phyloP scores from a whole-genome alignment of 2,888 invertebrate species.

The Euzophera pinguis region DNA sequence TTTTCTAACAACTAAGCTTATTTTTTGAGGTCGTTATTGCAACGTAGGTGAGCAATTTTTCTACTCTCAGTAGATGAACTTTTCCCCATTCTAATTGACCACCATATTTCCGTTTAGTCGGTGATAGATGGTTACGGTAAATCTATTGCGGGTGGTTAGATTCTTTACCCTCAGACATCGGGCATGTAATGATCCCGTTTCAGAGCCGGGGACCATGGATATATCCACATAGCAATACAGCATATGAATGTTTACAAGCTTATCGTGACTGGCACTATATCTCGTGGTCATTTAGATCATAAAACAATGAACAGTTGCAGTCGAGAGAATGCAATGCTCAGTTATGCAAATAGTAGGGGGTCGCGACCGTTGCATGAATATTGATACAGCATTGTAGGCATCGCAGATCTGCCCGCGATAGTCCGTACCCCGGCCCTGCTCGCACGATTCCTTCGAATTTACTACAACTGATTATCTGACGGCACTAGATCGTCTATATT shows the following conservation, averaged over 20 bases:
- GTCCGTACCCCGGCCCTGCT: conserved; percentile 56
- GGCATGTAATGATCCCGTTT: too few species aligned
- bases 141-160: too few species aligned
- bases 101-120: too few species aligned
- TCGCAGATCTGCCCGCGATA: conserved; percentile 69
- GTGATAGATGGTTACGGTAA: too few species aligned
- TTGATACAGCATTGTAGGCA: conserved; percentile 76
- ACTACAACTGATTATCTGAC: conserved; percentile 6
- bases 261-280: conserved; percentile 72
- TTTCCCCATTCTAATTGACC: too few species aligned
- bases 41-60: too few species aligned
- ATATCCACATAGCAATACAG: background rate
- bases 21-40: too few species aligned
- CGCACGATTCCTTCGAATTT: conserved; percentile 51
- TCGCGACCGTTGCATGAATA: conserved; percentile 78
- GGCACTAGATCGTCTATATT: background rate
- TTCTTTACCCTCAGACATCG: too few species aligned
- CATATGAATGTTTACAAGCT: conserved; percentile 53
- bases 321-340: conserved; percentile 70
- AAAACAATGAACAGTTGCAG: conserved; percentile 78
- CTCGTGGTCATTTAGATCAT: conserved; percentile 78
- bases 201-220: too few species aligned
- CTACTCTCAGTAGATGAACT: too few species aligned
- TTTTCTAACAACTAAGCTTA: too few species aligned
- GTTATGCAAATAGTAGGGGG: conserved; percentile 74